A percentile compares a stretch with the other conserved stretches of the same genome.
These are phyloP conservation scores for Numida meleagris DNA, from an alignment of 2,113 vertebrate species.

Conservation along the genomic window DNA sequence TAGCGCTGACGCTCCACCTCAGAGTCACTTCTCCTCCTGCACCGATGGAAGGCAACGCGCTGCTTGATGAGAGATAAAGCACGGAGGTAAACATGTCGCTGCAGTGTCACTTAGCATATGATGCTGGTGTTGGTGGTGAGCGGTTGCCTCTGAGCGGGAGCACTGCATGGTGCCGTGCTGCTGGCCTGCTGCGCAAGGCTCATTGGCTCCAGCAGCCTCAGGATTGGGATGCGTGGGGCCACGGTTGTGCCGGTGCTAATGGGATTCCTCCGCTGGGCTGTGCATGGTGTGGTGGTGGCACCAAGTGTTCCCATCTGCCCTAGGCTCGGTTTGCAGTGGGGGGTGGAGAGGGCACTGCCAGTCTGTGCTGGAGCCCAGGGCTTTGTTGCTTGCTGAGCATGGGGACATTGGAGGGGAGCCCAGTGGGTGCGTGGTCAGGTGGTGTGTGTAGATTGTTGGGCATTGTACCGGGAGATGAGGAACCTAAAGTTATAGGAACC, in stretches of 20 bases:
- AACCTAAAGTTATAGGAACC: conserved; percentile 1
- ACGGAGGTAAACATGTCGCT: neutral
- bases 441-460: neutral
- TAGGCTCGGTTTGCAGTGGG: neutral
- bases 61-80: conserved; percentile 26
- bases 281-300: neutral
- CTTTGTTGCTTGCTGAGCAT: neutral
- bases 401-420: conserved; percentile 26
- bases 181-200: conserved; percentile 69
- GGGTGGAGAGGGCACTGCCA: conserved; percentile 19
- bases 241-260: too few relatives aligned
- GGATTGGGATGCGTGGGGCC: conserved; percentile 48
- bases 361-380: neutral
- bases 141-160: neutral
- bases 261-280: too few relatives aligned
- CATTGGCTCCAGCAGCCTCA: conserved; percentile 75
- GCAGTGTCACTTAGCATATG: conserved; percentile 2
- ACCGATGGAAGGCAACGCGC: conserved; percentile 15
- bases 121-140: conserved; percentile 2
- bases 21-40: conserved; percentile 33
- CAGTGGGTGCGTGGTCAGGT: neutral
- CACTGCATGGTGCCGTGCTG: conserved; percentile 39
- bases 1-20: conserved; percentile 1
- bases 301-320: neutral
- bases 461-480: conserved; percentile 20